Base-by-base conservation (phyloP, 2,797 vertebrate genomes). In the Tapera naevia region DNA sequence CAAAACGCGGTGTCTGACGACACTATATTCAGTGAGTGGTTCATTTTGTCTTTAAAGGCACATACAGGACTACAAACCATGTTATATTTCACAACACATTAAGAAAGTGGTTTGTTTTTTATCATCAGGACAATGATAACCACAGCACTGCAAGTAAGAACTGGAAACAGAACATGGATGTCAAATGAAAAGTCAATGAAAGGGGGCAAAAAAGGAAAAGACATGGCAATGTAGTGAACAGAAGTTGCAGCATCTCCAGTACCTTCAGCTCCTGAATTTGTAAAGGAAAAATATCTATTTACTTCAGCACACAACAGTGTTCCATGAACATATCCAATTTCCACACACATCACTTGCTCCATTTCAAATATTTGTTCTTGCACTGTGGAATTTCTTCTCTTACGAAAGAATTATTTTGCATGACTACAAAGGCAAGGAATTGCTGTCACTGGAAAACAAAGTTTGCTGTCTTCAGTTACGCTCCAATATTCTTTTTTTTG, bases 291-390 rank as follows among this genome's bases (percentile, higher is more conserved):
- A 50, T 62, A 51, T 39, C 41, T 79, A 37, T 89, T 84, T 88
- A 74, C 43, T 92, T 92, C 83, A 92, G 33, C 35, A 83, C 54
- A 81, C 18, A 84, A 58, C 25, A 66, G 17, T 30, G 60, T 84
- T 90, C 72, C 73, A 82, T 3, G 33, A 91, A 73, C 50, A 50
- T 62, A 93, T 70, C 82, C 71, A 79, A 91, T 95, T 91, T 78
- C 28, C 76, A 2, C 64, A 84, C 51, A 80, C 30, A 70, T 17
- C 48, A 62, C 62, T 92, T 70, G 70, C 24, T 96, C 87, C 94
- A 86, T 88, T 88, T 95, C 86, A 96, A 96, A 96, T 96, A 96
- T 94, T 96, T 96, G 66, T 82, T 94, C 82, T 95, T 0, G 0
- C 62, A 76, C 45, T 75, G 56, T 61, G 88, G 94, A 95, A 95